A percentile compares a stretch with the other conserved stretches of the same genome.
These are phyloP conservation scores for Carcinoscorpius rotundicauda DNA, from an alignment of 1,140 invertebrate species.

Conservation along the genomic window DNA sequence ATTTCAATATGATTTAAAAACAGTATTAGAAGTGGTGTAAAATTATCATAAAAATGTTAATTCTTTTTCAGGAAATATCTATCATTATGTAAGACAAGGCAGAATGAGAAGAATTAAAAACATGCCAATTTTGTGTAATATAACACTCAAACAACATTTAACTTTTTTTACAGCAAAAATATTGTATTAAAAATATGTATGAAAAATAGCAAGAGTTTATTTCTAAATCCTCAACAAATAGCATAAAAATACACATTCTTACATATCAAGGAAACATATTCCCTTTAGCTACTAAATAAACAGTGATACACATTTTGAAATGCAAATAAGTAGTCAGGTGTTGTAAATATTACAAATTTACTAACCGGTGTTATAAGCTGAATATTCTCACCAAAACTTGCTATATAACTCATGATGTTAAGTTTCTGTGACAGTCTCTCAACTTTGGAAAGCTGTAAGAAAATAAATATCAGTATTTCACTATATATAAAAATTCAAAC, in stretches of 20 bases:
- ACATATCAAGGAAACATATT: not conserved
- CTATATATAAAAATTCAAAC: no score
- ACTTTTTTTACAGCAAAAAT: no score
- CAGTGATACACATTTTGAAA: not conserved
- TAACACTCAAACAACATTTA: no score
- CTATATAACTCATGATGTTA: conserved; percentile 94
- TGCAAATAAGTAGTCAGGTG: not conserved
- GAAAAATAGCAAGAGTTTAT: not conserved
- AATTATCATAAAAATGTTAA: no score
- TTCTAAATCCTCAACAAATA: not conserved
- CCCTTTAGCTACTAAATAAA: not conserved
- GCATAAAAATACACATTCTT: no score
- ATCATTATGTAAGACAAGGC: no score
- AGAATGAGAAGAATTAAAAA: no score
- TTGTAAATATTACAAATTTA: conserved; percentile 18
- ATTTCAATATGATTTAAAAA: no score
- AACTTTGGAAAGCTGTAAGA: conserved; percentile 81
- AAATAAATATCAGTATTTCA: conserved; percentile 38
- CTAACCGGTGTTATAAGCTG: conserved; percentile 79
- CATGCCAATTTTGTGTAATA: no score
- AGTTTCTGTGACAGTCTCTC: conserved; percentile 90
- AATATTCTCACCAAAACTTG: conserved; percentile 88
- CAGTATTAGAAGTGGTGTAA: no score
- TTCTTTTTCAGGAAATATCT: no score
- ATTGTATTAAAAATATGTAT: not conserved